A percentile compares a stretch with the other conserved stretches of the same genome.
These are phyloP conservation scores for Synanthedon andrenaeformis DNA, from an alignment of 2,888 invertebrate genomes.

Conservation along the genomic window DNA sequence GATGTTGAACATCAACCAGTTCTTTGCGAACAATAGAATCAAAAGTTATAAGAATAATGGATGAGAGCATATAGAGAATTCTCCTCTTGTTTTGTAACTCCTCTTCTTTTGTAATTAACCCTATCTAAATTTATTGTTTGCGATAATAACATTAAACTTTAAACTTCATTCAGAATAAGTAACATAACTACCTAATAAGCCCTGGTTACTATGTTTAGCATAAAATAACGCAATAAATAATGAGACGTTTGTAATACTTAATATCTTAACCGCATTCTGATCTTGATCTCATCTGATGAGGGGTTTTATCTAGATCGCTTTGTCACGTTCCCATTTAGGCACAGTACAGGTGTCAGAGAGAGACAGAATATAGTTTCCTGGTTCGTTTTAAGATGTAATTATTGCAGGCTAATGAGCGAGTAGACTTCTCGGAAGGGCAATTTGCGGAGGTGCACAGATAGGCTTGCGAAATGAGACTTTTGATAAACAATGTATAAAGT, in stretches of 20 bases:
- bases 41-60: no score
- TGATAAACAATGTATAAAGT: constrained; percentile 1
- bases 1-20: neutral
- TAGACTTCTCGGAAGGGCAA: constrained; percentile 35
- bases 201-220: neutral
- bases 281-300: constrained; percentile 50
- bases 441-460: constrained; percentile 18
- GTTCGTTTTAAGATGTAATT: constrained; percentile 43
- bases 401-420: constrained; percentile 40
- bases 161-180: no score
- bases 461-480: neutral
- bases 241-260: constrained; percentile 44
- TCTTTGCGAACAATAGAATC: no score
- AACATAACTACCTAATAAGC: neutral
- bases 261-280: constrained; percentile 45
- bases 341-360: constrained; percentile 20
- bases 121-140: no score
- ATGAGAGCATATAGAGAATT: no score
- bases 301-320: constrained; percentile 42
- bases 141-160: no score
- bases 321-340: constrained; percentile 35
- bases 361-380: constrained; percentile 30
- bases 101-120: no score
- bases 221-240: constrained; percentile 34
- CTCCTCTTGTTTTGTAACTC: no score